Conservation (phyloP, 2,113 vertebrate species). For the Chelonoidis abingdonii region DNA sequence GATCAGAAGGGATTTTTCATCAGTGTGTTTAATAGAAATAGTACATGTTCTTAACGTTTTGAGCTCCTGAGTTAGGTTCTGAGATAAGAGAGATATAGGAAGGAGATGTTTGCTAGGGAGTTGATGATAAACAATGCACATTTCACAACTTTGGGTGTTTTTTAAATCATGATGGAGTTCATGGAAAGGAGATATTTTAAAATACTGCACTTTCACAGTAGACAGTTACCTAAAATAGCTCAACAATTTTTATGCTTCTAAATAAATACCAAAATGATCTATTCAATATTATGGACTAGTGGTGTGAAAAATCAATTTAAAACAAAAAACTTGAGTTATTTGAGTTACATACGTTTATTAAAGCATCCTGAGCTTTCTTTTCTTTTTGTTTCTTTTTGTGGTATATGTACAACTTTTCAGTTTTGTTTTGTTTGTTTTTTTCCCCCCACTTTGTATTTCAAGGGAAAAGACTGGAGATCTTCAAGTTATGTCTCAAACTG, state of each 20-base stretch:
- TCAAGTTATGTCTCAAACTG: neutral
- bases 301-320: neutral
- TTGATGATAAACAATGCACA: neutral
- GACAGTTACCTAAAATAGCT: neutral
- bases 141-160: neutral
- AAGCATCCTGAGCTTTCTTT: neutral
- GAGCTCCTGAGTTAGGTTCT: neutral
- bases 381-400: neutral
- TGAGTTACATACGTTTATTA: neutral
- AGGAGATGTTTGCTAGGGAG: neutral
- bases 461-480: neutral
- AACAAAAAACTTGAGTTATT: neutral
- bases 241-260: neutral
- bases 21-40: neutral
- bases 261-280: neutral
- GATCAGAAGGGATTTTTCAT: neutral
- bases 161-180: neutral
- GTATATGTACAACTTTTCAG: neutral
- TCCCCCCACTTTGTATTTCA: neutral
- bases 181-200: neutral
- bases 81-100: neutral
- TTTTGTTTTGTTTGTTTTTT: neutral
- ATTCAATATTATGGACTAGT: neutral
- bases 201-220: neutral
- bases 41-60: neutral